A percentile compares a stretch with the other conserved stretches of the same genome.
Evolutionary conservation across 2,888 invertebrate species (phyloP).

Genomic region (Abrostola triplasia): DNA sequence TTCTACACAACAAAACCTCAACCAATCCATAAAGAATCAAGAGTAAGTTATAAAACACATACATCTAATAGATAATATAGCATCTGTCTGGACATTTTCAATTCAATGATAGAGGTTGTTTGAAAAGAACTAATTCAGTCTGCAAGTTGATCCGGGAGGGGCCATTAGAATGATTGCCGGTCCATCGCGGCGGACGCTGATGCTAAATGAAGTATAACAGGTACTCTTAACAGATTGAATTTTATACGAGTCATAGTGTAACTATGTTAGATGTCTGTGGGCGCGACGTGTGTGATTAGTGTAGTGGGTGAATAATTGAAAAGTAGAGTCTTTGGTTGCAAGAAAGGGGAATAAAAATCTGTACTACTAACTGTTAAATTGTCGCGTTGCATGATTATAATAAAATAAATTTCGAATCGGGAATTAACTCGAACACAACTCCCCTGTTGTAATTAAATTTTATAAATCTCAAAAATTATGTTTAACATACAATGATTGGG

Average conservation of each 20-base stretch:
- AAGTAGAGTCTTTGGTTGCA: too few species aligned
- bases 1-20: background rate
- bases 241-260: conserved; percentile 65
- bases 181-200: conserved; percentile 65
- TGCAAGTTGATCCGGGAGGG: conserved; percentile 71
- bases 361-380: too few species aligned
- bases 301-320: background rate
- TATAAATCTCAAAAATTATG: too few species aligned
- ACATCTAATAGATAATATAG: conserved; percentile 56
- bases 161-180: conserved; percentile 85
- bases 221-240: conserved; percentile 84
- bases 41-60: conserved; percentile 43
- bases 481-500: too few species aligned
- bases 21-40: background rate
- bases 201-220: conserved; percentile 73
- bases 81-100: conserved; percentile 78
- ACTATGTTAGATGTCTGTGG: conserved; percentile 23
- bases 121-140: conserved; percentile 84
- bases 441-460: too few species aligned
- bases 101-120: conserved; percentile 81
- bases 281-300: conserved; percentile 6
- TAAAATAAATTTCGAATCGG: too few species aligned
- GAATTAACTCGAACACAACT: too few species aligned
- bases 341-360: too few species aligned
- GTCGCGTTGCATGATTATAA: too few species aligned